Evolutionary conservation across 2,888 invertebrate genomes (phyloP), one percentile per base, ranked within the genome.

Genomic region (Dyspetes luteomarginatus): DNA sequence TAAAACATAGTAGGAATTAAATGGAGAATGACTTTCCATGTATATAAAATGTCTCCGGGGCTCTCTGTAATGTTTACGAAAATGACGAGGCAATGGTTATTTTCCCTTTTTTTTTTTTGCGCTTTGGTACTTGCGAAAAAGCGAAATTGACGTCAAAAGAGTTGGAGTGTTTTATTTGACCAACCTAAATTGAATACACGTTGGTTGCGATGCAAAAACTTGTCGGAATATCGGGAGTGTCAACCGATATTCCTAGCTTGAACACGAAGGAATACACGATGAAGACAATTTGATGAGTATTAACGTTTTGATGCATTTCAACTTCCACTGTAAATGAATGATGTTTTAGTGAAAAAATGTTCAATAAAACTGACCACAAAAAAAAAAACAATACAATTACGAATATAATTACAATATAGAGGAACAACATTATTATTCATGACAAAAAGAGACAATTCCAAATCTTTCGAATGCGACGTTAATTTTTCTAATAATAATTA

Each of bases 11-110:
- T 68, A 41, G 28, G 56, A 74, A 74, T 78, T 64, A 74, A 64
- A 74, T 69, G 69, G 69, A 74, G 30, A 79, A 64, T 48, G 55
- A 12, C 68, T 15, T 17, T 48, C 19, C 12, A 43, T 50, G 12
- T 26, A 26, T 19, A 19, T 56, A 56, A 68, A 60, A 71, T 43
- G 69, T 69, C 30, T 69, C 7, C 55, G 74, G 45, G 75, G 58
- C 75, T 76, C 41, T n/a, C n/a, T n/a, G 22, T 43, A 68, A 58
- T 55, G 60, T 56, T 56, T 76, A 60, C 76, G 76, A 60, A 36
- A 68, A 45, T 36, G 45, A 74, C 43, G 56, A 67, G 30, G 58
- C 17, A 41, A 17, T 52, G 50, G 68, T 52, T 62, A 55, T 64
- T 73, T 73, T 64, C 15, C 26, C 9, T 12, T 36, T 36, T 36